A percentile compares a stretch with the other conserved stretches of the same genome.
phyloP scores from a whole-genome alignment of 2,113 vertebrate genomes.

The Notothenia rossii region DNA sequence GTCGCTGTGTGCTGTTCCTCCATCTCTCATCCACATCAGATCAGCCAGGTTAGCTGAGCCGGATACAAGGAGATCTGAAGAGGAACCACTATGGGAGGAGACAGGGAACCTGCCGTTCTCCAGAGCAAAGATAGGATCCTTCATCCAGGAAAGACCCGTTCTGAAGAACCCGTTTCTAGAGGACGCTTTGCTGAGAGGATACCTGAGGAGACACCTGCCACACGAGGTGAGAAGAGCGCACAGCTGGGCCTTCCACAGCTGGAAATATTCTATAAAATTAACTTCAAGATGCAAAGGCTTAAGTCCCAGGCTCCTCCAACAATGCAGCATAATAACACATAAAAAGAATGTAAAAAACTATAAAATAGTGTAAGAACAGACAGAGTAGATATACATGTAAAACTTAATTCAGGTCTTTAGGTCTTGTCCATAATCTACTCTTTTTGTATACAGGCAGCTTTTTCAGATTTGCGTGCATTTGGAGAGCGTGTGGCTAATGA shows the following conservation, averaged over 20 bases:
- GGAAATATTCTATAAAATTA: no score
- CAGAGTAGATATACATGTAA: no score
- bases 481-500: constrained; percentile 80
- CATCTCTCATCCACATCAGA: constrained; percentile 27
- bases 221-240: constrained; percentile 73
- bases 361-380: no score
- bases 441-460: constrained; percentile 66
- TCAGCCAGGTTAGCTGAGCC: constrained; percentile 34
- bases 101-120: constrained; percentile 45
- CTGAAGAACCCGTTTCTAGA: constrained; percentile 83
- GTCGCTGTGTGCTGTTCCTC: constrained; percentile 5
- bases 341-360: no score
- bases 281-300: no score
- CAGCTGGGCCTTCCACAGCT: not conserved
- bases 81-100: constrained; percentile 42
- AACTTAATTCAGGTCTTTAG: not conserved
- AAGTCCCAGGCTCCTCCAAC: no score
- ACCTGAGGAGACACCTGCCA: constrained; percentile 82
- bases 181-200: constrained; percentile 83
- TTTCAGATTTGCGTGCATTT: constrained; percentile 83
- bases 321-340: no score
- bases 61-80: constrained; percentile 35
- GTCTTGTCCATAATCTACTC: not conserved
- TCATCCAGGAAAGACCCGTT: constrained; percentile 81
- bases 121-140: constrained; percentile 65